Percentiles rank a stretch among this genome's conserved stretches.
These are phyloP conservation scores for Eciton burchellii DNA, from an alignment of 1,140 invertebrate genomes.

Conservation along the genomic window DNA sequence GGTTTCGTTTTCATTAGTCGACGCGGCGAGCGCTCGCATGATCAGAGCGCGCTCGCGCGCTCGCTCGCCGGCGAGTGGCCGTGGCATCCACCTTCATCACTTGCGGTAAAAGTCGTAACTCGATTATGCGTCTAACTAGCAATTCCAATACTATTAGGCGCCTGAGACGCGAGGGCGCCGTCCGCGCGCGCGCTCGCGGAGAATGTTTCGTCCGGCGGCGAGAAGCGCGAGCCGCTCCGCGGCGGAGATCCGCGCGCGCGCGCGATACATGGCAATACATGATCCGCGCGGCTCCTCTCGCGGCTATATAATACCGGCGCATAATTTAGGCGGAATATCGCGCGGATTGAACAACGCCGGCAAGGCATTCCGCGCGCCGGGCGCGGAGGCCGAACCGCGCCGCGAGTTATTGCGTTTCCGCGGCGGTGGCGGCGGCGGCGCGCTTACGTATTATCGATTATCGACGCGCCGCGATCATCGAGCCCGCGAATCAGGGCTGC, in stretches of 20 bases:
- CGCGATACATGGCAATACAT: conserved; percentile 67
- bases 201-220: conserved; percentile 72
- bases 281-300: conserved; percentile 42
- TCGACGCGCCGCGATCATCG: conserved; percentile 38
- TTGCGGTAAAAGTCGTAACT: conserved; percentile 81
- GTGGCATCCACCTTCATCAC: conserved; percentile 77
- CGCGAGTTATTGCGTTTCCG: conserved; percentile 40
- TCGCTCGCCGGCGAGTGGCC: conserved; percentile 4
- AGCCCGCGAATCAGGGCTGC: conserved; percentile 19
- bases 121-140: conserved; percentile 83
- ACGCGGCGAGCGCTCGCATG: conserved; percentile 41
- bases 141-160: conserved; percentile 83
- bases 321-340: conserved; percentile 68
- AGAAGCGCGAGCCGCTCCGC: conserved; percentile 38
- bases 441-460: conserved; percentile 55
- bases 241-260: conserved; percentile 42
- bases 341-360: conserved; percentile 48
- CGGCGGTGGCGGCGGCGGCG: not conserved
- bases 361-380: conserved; percentile 4
- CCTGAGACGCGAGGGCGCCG: conserved; percentile 53
- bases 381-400: not conserved
- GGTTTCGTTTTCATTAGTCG: conserved; percentile 72
- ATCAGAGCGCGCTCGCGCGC: conserved; percentile 43
- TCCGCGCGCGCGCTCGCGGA: conserved; percentile 20
- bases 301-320: conserved; percentile 44